Evolutionary conservation across 2,797 vertebrate genomes (phyloP).

Genomic region (Acomys russatus): DNA sequence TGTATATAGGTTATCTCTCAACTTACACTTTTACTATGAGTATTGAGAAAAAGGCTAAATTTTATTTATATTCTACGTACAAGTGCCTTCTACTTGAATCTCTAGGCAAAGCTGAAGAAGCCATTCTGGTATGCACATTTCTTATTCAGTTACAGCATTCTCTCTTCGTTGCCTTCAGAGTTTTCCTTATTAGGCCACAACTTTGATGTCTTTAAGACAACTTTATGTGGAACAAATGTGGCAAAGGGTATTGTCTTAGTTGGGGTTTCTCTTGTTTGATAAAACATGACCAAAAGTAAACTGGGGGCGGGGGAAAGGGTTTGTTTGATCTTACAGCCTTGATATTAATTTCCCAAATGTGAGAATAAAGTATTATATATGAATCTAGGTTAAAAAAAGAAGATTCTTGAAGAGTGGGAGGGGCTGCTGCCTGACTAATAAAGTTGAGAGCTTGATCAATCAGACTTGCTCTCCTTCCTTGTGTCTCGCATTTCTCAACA

Average conservation of each 20-base stretch:
- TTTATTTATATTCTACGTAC: neutral
- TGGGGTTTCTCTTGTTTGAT: neutral
- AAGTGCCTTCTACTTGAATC: neutral
- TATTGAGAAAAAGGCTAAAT: neutral
- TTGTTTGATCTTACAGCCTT: neutral
- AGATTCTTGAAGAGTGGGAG: neutral
- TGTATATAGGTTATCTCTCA: neutral
- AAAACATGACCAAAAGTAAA: too few relatives aligned
- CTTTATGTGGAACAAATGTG: neutral
- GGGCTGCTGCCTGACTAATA: too few relatives aligned
- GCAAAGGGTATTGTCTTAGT: neutral
- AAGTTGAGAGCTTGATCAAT: too few relatives aligned
- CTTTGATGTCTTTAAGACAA: neutral
- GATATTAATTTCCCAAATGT: neutral
- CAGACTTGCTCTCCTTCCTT: too few relatives aligned
- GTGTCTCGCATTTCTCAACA: too few relatives aligned
- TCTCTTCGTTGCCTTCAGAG: neutral
- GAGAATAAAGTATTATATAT: neutral
- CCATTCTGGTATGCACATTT: neutral
- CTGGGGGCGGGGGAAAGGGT: neutral
- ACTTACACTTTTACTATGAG: conserved; percentile 37
- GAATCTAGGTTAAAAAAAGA: neutral
- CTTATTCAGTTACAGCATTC: neutral
- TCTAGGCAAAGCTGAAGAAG: neutral
- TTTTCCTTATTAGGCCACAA: neutral